These are phyloP conservation scores for Stichopus horrens DNA, from an alignment of 53 echinoderm and acorn worm genomes.

Conservation along the genomic window DNA sequence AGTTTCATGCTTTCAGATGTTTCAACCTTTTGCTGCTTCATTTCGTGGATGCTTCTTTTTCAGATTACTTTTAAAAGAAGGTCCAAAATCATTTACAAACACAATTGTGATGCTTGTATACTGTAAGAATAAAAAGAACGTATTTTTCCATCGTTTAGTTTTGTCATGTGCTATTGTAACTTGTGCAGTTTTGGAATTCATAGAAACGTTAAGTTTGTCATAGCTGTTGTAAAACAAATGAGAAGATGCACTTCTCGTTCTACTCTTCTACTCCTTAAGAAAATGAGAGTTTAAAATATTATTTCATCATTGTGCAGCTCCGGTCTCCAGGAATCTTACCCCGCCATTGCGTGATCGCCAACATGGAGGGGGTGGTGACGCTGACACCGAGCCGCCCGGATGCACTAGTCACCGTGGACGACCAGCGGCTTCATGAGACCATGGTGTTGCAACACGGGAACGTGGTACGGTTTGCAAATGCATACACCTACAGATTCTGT, in stretches of 20 bases:
- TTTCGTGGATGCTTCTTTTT: too few species aligned
- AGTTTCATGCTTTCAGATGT: too few species aligned
- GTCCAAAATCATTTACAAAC: too few species aligned
- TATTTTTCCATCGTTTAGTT: too few species aligned
- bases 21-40: too few species aligned
- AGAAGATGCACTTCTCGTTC: neutral
- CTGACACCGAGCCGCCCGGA: conserved; percentile 87
- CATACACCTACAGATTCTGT: conserved; percentile 91
- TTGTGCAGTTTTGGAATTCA: too few species aligned
- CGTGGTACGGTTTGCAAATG: conserved; percentile 84
- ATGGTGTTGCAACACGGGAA: conserved; percentile 86
- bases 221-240: neutral
- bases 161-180: too few species aligned
- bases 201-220: too few species aligned
- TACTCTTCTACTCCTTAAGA: neutral
- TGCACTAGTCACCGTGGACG: conserved; percentile 80
- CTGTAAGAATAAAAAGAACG: too few species aligned
- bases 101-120: too few species aligned
- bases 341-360: conserved; percentile 92
- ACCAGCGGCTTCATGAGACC: conserved; percentile 81
- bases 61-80: too few species aligned
- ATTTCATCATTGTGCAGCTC: conserved; percentile 46
- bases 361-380: conserved; percentile 98
- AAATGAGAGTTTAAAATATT: neutral
- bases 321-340: conserved; percentile 80